Percentiles rank a stretch among this genome's conserved stretches.
Evolutionary conservation across 2,888 invertebrate species (phyloP).

Genomic region (Crepidodera aurea): DNA sequence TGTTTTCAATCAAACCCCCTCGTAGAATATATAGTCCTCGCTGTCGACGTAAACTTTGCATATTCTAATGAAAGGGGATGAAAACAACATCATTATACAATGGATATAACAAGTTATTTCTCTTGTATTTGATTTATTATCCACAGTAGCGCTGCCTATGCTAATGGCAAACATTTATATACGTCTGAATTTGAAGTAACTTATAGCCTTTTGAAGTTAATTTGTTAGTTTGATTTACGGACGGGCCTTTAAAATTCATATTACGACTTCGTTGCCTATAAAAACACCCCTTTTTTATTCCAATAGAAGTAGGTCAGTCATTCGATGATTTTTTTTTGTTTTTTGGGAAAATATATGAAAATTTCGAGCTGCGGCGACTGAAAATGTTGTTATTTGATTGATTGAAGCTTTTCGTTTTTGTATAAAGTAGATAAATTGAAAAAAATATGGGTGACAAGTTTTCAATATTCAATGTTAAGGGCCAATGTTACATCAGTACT

Average conservation of each 20-base stretch:
- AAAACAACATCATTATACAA: conserved; percentile 62
- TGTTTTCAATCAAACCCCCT: conserved; percentile 34
- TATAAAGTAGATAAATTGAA: no score
- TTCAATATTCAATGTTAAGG: no score
- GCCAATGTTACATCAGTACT: no score
- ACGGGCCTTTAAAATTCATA: conserved; percentile 51
- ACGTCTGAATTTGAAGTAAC: conserved; percentile 59
- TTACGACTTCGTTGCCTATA: conserved; percentile 43
- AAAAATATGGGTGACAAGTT: no score
- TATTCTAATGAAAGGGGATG: conserved; percentile 56
- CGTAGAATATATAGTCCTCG: conserved; percentile 41
- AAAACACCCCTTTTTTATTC: conserved; percentile 36
- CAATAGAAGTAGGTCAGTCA: conserved; percentile 21
- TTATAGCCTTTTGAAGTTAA: conserved; percentile 62
- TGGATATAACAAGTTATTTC: conserved; percentile 63
- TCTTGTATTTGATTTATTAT: conserved; percentile 62
- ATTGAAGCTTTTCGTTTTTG: not conserved
- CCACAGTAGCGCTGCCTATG: conserved; percentile 61
- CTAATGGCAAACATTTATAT: conserved; percentile 63
- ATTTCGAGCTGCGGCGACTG: not conserved
- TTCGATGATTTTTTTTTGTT: not conserved
- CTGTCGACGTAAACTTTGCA: conserved; percentile 52
- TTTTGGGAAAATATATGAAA: not conserved
- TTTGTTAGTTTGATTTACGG: conserved; percentile 63
- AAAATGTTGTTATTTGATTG: not conserved